Evolutionary conservation across 2,113 vertebrate genomes (phyloP).

Genomic region (Pedionomus torquatus): DNA sequence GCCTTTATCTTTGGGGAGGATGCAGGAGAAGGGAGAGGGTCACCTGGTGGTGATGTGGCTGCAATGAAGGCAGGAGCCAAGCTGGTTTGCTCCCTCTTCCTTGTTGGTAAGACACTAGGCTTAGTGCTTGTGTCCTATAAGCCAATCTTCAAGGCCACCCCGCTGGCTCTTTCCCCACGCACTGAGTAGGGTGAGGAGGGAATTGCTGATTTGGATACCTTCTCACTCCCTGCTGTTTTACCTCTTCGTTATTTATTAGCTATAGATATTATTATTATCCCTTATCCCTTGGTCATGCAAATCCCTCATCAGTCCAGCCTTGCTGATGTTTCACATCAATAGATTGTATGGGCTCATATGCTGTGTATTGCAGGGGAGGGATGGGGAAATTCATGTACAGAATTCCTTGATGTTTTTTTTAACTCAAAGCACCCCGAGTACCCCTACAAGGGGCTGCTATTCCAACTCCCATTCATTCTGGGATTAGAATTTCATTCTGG

Average conservation of each 20-base stretch:
- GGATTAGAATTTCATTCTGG: too few species aligned
- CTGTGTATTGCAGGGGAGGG: not conserved
- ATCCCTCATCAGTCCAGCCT: not conserved
- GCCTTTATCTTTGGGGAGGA: not conserved
- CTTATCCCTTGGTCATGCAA: not conserved
- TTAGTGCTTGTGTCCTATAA: not conserved
- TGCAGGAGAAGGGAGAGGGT: not conserved
- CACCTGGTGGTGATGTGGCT: not conserved
- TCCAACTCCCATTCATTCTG: not conserved
- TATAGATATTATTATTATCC: not conserved
- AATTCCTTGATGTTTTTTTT: not conserved
- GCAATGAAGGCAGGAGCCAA: not conserved
- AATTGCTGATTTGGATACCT: not conserved
- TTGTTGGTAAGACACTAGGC: fast-evolving
- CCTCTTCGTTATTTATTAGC: not conserved
- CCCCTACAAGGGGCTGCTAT: not conserved
- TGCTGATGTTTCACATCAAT: not conserved
- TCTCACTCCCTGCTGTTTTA: not conserved
- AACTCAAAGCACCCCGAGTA: not conserved
- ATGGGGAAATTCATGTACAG: fast-evolving
- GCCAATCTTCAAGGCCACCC: not conserved
- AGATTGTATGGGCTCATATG: not conserved
- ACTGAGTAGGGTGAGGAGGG: not conserved
- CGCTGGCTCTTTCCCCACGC: fast-evolving
- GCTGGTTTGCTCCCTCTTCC: not conserved